These are phyloP conservation scores for Physella acuta DNA, from an alignment of 1,140 invertebrate genomes.

Conservation along the genomic window DNA sequence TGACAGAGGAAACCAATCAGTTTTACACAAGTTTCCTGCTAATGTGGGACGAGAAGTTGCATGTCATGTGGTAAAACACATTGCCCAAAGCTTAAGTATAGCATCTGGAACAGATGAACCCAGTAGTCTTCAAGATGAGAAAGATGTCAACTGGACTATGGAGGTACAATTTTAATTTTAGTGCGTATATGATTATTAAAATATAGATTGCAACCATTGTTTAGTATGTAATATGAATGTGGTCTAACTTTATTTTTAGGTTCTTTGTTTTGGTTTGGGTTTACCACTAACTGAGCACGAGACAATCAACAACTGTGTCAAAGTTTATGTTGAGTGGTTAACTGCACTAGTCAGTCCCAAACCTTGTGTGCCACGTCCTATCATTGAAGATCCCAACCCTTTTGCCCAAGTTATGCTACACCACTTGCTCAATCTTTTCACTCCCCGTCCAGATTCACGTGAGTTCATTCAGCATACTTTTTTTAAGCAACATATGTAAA, in stretches of 20 bases:
- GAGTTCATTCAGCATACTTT: constrained; percentile 10
- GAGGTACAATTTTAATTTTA: constrained; percentile 65
- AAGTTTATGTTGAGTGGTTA: constrained; percentile 96
- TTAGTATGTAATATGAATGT: too few species aligned
- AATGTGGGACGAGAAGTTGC: constrained; percentile 79
- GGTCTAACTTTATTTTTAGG: too few species aligned
- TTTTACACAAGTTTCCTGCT: constrained; percentile 82
- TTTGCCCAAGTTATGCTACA: constrained; percentile 89
- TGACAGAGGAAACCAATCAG: constrained; percentile 72
- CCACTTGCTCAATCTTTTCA: constrained; percentile 93
- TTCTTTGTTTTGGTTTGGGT: constrained; percentile 88
- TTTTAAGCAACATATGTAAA: not conserved
- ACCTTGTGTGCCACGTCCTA: constrained; percentile 74
- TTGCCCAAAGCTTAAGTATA: constrained; percentile 76
- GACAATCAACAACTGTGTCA: constrained; percentile 91
- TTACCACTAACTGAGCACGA: constrained; percentile 88
- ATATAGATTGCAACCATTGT: too few species aligned
- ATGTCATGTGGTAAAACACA: constrained; percentile 73
- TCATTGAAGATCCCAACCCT: constrained; percentile 85
- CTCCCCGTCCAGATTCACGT: constrained; percentile 70
- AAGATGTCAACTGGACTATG: constrained; percentile 88
- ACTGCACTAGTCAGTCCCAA: constrained; percentile 78
- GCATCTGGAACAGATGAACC: constrained; percentile 46
- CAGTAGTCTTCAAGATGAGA: constrained; percentile 56
- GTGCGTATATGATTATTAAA: too few species aligned